Conservation (phyloP, 2,113 vertebrate genomes). For the Psophia crepitans region DNA sequence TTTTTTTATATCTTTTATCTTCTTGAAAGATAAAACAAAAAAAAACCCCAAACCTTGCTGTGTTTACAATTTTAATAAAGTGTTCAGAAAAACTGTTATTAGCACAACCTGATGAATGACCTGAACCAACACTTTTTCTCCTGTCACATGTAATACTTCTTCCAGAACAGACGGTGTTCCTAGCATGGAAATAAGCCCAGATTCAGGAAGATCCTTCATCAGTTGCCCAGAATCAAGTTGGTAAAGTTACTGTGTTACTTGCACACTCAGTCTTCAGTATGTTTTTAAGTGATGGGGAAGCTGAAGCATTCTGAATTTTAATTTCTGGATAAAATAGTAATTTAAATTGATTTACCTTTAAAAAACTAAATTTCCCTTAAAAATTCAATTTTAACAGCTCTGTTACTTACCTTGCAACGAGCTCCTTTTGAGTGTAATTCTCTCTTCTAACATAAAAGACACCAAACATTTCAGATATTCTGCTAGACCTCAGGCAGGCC, state of each 20-base stretch:
- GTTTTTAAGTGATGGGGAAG: not conserved
- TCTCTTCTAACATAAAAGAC: not conserved
- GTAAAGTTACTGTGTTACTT: not conserved
- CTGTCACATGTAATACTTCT: not conserved
- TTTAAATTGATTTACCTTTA: not conserved
- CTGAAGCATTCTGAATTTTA: not conserved
- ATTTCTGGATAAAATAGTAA: not conserved
- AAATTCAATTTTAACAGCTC: not conserved
- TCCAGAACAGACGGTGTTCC: not conserved
- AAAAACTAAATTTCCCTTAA: not conserved
- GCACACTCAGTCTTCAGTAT: not conserved
- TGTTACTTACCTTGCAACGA: not conserved
- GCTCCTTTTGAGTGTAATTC: not conserved
- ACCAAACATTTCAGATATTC: not conserved
- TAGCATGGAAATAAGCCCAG: not conserved
- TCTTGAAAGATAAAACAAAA: not conserved
- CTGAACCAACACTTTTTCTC: not conserved
- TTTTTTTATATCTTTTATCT: not conserved
- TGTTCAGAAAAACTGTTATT: not conserved
- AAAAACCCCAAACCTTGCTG: not conserved
- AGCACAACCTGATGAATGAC: not conserved
- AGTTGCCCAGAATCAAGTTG: not conserved
- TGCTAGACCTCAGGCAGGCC: not conserved
- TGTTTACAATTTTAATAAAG: not conserved
- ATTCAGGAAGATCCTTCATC: not conserved